Percentiles rank a stretch among this genome's conserved stretches.
These are phyloP conservation scores for Leptinotarsa texana DNA, from an alignment of 1,140 invertebrate genomes.

Conservation along the genomic window DNA sequence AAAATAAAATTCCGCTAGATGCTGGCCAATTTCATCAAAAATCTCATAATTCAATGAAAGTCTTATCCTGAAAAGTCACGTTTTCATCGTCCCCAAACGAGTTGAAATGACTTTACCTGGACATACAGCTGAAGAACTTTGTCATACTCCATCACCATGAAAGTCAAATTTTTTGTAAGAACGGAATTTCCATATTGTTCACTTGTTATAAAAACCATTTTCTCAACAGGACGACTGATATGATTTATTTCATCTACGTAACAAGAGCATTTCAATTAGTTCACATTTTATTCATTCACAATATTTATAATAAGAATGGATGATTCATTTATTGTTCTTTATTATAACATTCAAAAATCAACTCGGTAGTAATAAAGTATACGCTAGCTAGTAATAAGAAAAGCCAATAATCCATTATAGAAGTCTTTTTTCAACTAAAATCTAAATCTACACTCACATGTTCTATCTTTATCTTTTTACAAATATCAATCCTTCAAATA, in stretches of 20 bases:
- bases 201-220: too few relatives aligned
- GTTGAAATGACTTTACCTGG: too few relatives aligned
- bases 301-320: conserved; percentile 47
- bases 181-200: too few relatives aligned
- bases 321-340: conserved; percentile 38
- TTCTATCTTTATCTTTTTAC: conserved; percentile 15
- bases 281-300: conserved; percentile 50
- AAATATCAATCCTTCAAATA: conserved; percentile 31
- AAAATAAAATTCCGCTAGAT: too few relatives aligned
- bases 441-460: neutral
- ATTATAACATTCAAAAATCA: conserved; percentile 49
- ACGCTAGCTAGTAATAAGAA: conserved; percentile 25
- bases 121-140: too few relatives aligned
- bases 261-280: conserved; percentile 48
- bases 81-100: too few relatives aligned
- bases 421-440: conserved; percentile 23
- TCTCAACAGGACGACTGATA: conserved; percentile 55
- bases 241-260: conserved; percentile 56
- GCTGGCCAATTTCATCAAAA: too few relatives aligned
- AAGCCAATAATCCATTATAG: conserved; percentile 18
- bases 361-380: conserved; percentile 42
- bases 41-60: too few relatives aligned
- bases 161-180: too few relatives aligned
- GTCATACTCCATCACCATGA: too few relatives aligned
- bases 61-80: too few relatives aligned